Base-by-base conservation (phyloP, 2,888 invertebrate species). In the Meloe dianella region DNA sequence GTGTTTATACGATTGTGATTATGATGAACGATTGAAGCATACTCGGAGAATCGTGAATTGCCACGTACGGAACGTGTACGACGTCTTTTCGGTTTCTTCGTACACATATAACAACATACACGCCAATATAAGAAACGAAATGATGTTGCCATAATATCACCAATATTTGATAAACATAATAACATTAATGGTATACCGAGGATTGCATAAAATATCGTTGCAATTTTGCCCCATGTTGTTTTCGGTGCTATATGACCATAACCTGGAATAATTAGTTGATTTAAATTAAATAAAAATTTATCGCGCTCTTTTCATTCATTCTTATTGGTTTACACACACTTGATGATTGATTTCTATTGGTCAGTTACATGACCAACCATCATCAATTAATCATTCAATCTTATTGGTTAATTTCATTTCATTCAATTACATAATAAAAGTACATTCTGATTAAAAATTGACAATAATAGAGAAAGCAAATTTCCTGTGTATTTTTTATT, bases 171-270 rank as follows among this genome's bases (percentile, higher is more conserved):
- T 72, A 97, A 88, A 78, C 97, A 97, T 20, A 97, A 88, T 77
- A 97, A 88, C 96, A 97, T 97, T 73, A 97, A 86, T 0, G 97
- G 97, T 75, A 97, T 97, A 58, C 95, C 97, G 72, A 97, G 87
- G 80, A 97, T 96, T 27, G 97, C 97, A 85, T 97, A 97, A 82
- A 97, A 92, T 79, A 97, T 97, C 14, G 97, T 97, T 73, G 95
- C 93, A 73, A 97, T 93, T 84, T 97, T 97, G 54, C 97, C 97
- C 81, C 92, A 92, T 78, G 92, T 90, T 0, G 97, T 97, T 85
- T 95, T 96, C 0, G 97, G 97, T 0, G 96, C 93, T 68, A 97
- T 96, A 83, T 97, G 96, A 8, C 97, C 97, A 83, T 97, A 97
- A 41, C 97, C 96, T 96, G 83, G 29, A 32, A 32, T 5, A n/a